Percentiles rank a stretch among this genome's conserved stretches.
These are phyloP conservation scores for Panonychus citri DNA, from an alignment of 1,140 invertebrate genomes.

Conservation along the genomic window DNA sequence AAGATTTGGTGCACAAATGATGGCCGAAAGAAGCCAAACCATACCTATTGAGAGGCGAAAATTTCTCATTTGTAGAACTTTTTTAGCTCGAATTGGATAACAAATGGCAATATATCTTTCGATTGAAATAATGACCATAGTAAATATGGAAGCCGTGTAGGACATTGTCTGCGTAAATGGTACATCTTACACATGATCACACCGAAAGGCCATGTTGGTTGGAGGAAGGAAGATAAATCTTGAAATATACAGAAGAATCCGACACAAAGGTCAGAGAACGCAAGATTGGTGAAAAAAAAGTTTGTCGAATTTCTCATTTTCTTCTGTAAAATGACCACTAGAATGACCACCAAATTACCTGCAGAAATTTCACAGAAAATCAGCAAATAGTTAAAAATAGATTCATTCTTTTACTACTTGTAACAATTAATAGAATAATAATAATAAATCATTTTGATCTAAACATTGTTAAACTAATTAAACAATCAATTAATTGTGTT, in stretches of 20 bases:
- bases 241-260: conserved; percentile 64
- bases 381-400: too few relatives aligned
- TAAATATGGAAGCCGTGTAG: conserved; percentile 55
- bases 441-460: too few relatives aligned
- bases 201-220: conserved; percentile 47
- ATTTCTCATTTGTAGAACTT: conserved; percentile 18
- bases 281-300: conserved; percentile 57
- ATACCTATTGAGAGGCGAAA: conserved; percentile 38
- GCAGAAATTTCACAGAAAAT: conserved; percentile 6
- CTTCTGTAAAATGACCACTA: conserved; percentile 49
- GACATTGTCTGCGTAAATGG: conserved; percentile 52
- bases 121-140: conserved; percentile 52
- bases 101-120: conserved; percentile 58
- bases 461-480: too few relatives aligned
- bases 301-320: conserved; percentile 54
- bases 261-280: conserved; percentile 56
- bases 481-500: too few relatives aligned
- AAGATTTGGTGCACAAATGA: conserved; percentile 49
- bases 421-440: too few relatives aligned
- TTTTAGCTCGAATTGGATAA: conserved; percentile 51
- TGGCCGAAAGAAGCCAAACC: conserved; percentile 47
- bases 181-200: conserved; percentile 59
- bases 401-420: too few relatives aligned
- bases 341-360: conserved; percentile 58
- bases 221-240: conserved; percentile 49